These are phyloP conservation scores for Tenebrio molitor DNA, from an alignment of 1,140 invertebrate species.

Conservation along the genomic window DNA sequence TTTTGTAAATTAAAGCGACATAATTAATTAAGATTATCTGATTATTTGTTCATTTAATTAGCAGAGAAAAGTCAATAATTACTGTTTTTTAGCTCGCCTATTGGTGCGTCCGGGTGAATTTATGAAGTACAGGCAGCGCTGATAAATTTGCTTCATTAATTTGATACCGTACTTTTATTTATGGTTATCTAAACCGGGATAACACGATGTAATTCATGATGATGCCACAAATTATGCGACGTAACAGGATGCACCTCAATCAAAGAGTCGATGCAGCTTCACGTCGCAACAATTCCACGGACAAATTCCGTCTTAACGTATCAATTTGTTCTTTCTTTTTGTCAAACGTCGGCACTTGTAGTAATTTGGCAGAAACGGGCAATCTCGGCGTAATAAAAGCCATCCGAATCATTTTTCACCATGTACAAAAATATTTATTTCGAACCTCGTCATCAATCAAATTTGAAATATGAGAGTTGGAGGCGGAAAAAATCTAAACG, in stretches of 20 bases:
- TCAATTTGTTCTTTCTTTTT: neutral
- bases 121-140: neutral
- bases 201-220: slow-evolving; percentile 20
- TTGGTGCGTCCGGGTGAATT: too few species aligned
- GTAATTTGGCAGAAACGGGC: slow-evolving; percentile 14
- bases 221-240: slow-evolving; percentile 25
- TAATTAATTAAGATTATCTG: neutral
- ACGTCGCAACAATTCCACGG: neutral
- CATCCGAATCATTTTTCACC: slow-evolving; percentile 19
- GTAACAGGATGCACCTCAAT: slow-evolving; percentile 13
- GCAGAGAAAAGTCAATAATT: neutral
- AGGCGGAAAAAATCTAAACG: slow-evolving; percentile 15
- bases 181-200: slow-evolving; percentile 11
- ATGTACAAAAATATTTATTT: slow-evolving; percentile 31
- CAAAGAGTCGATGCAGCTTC: neutral
- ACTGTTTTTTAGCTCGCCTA: too few species aligned
- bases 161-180: slow-evolving; percentile 17
- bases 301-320: neutral
- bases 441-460: slow-evolving; percentile 19
- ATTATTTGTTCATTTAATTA: neutral
- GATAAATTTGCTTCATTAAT: slow-evolving; percentile 21
- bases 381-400: slow-evolving; percentile 7
- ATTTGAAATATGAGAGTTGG: slow-evolving; percentile 17
- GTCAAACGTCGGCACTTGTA: neutral
- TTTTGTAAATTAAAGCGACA: neutral